Evolutionary conservation across 2,888 invertebrate species (phyloP), one percentile per base, ranked within the genome.

Genomic region (Pocota personata): DNA sequence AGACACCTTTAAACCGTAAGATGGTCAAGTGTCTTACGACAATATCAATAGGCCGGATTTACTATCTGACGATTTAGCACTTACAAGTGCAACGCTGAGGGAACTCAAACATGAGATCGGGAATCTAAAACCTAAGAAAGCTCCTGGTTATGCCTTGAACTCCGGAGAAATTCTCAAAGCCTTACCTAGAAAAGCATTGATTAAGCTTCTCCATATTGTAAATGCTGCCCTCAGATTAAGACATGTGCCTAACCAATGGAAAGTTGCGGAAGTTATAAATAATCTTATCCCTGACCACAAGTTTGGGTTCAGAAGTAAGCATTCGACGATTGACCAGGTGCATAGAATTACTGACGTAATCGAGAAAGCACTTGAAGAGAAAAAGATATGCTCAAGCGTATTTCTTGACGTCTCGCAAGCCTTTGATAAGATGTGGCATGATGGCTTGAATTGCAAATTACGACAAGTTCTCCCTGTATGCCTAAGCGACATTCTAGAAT

Each of bases 61-160:
- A 24, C 24, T 4, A 24, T 24, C 24, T 2, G 24, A 24, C 4
- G 24, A 24, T 24, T 24, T 24, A 3, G 4, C 24, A 24, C 2
- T 4, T 4, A 24, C 24, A 24, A 24, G 24, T 24, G 24, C 24
- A 24, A 24, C 24, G 4, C 24, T 24, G 4, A 24, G 24, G 24
- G 24, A 24, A 24, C 24, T 24, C 24, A 24, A 24, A 24, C 24
- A 24, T 2, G 24, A 24, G 46, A 16, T 16, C 46, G 19, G 19
- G 16, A 46, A 46, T 7, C 7, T 46, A 6, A 19, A 24, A 24
- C 24, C 57, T 30, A 16, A 32, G 16, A 16, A 12, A 57, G 14
- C 35, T 35, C 57, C 50, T 50, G 50, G 50, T 50, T 50, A 50
- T 30, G 32, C 30, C n/a, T 55, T 55, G 30, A 32, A 30, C 55